Evolutionary conservation across 2,888 invertebrate species (phyloP).

Genomic region (Osedax frankpressi): DNA sequence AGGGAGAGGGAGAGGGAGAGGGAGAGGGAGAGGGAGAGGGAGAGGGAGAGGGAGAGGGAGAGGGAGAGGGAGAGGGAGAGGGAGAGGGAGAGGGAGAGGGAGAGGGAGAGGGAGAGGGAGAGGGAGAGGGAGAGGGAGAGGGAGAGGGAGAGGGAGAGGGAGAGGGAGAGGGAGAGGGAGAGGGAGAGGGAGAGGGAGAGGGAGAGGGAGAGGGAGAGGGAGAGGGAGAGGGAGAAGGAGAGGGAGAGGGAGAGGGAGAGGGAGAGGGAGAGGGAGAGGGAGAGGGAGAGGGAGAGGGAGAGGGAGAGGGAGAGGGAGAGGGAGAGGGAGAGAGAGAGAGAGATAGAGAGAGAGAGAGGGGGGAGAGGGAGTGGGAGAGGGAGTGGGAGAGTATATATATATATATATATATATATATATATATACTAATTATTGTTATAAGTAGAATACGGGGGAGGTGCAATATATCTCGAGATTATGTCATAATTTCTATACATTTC

Average conservation of each 20-base stretch:
- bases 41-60: constrained; percentile 75
- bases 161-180: constrained; percentile 16
- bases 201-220: neutral
- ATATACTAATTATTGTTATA: no score
- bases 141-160: constrained; percentile 15
- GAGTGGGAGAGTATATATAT: constrained; percentile 11
- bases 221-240: neutral
- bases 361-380: neutral
- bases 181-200: constrained; percentile 10
- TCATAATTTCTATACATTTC: no score
- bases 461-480: no score
- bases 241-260: neutral
- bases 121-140: constrained; percentile 16
- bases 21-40: constrained; percentile 17
- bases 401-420: no score
- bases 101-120: constrained; percentile 27
- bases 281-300: neutral
- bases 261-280: neutral
- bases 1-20: constrained; percentile 2
- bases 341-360: neutral
- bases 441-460: no score
- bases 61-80: constrained; percentile 47
- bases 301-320: neutral
- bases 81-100: constrained; percentile 53
- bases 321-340: neutral